Evolutionary conservation across 2,888 invertebrate species (phyloP).

Genomic region (Meliscaeva auricollis): DNA sequence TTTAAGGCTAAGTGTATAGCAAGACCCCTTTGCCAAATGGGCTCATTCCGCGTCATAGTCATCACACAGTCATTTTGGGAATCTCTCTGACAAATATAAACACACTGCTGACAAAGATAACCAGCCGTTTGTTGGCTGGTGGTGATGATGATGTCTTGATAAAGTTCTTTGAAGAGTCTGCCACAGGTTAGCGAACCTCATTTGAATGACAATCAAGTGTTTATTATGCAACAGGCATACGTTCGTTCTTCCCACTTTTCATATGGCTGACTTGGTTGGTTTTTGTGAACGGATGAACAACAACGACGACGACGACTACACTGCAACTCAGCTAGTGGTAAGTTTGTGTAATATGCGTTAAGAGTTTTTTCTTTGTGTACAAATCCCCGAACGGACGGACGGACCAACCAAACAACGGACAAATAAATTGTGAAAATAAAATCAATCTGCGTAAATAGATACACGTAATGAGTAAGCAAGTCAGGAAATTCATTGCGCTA

Average conservation of each 20-base stretch:
- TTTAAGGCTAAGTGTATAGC: not conserved
- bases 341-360: conserved; percentile 59
- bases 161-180: conserved; percentile 72
- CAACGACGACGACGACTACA: conserved; percentile 48
- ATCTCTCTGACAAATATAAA: conserved; percentile 42
- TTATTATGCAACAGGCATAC: conserved; percentile 83
- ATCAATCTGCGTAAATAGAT: conserved; percentile 68
- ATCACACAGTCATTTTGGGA: conserved; percentile 25
- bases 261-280: conserved; percentile 60
- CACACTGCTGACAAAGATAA: conserved; percentile 47
- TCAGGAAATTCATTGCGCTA: conserved; percentile 76
- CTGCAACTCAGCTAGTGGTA: conserved; percentile 32
- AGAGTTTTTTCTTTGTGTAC: conserved; percentile 6
- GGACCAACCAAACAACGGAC: conserved; percentile 44
- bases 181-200: conserved; percentile 76
- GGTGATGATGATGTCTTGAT: conserved; percentile 52
- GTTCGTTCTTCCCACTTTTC: conserved; percentile 68
- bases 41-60: conserved; percentile 19
- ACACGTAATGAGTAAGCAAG: conserved; percentile 74
- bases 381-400: conserved; percentile 12
- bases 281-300: conserved; percentile 59
- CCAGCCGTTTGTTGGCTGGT: not conserved
- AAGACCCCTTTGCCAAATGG: conserved; percentile 12
- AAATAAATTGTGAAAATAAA: conserved; percentile 73
- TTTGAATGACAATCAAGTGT: conserved; percentile 79